Evolutionary conservation across 1,140 invertebrate species (phyloP), one percentile per base, ranked within the genome.

Genomic region (Himalopsyche phryganea): DNA sequence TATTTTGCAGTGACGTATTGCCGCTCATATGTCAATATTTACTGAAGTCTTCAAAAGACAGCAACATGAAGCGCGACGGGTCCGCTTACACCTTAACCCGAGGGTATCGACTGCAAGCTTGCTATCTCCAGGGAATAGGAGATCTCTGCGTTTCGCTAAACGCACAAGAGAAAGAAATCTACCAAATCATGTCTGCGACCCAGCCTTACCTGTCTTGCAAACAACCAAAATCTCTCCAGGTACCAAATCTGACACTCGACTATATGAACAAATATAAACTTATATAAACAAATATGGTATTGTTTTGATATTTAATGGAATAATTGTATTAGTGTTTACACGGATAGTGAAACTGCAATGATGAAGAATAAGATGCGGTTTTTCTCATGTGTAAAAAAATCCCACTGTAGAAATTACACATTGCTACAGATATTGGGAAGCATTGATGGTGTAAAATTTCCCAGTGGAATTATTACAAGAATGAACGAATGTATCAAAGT

Each of bases 211-310:
- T 88, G 5, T 82, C 74, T 63, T 67, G 69, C 53, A 74, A 78
- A 46, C 85, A 88, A 68, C 80, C 85, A 35, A 68, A 70, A 36
- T 70, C 74, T 17, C 70, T 88, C 58, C 85, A 87, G 77, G 85
- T 86, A 72, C n/a, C 3, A 28, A 28, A 28, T 28, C 9, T 28
- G 23, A 28, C 23, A 28, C n/a, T n/a, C n/a, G n/a, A n/a, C n/a
- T n/a, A n/a, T n/a, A n/a, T n/a, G n/a, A n/a, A n/a, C n/a, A n/a
- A n/a, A n/a, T n/a, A n/a, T n/a, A n/a, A n/a, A n/a, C n/a, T n/a
- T n/a, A n/a, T n/a, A n/a, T n/a, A n/a, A n/a, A n/a, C n/a, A n/a
- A n/a, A n/a, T n/a, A n/a, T n/a, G n/a, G n/a, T n/a, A n/a, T n/a
- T n/a, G n/a, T n/a, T n/a, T n/a, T n/a, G n/a, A n/a, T n/a, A n/a